Evolutionary conservation across 2,113 vertebrate species (phyloP).

Genomic region (Mustela nigripes): DNA sequence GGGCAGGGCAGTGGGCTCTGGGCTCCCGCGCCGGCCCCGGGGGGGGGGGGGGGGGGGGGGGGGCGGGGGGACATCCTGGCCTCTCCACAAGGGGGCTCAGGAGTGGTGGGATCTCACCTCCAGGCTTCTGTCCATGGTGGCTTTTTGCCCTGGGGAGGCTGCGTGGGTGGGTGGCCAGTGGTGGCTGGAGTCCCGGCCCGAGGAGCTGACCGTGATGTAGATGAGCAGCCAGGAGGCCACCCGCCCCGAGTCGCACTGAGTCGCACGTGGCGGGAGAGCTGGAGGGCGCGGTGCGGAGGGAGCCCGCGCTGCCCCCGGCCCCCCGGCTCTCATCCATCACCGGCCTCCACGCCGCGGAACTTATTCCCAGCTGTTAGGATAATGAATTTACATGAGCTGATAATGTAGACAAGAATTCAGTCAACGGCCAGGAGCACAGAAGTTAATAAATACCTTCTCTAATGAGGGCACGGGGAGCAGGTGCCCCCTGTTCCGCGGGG

Average conservation of each 20-base stretch:
- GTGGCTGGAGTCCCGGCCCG: constrained; percentile 58
- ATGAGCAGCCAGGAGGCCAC: constrained; percentile 31
- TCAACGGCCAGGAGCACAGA: constrained; percentile 77
- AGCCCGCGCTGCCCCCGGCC: not conserved
- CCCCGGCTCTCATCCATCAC: constrained; percentile 45
- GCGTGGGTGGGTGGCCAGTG: constrained; percentile 61
- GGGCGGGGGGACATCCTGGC: constrained; percentile 32
- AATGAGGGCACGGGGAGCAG: constrained; percentile 81
- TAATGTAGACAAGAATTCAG: constrained; percentile 82
- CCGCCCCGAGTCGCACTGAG: not conserved
- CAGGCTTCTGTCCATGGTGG: accelerated
- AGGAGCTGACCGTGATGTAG: not conserved
- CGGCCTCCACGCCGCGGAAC: not conserved
- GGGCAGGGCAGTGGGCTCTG: no score
- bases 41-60: not conserved
- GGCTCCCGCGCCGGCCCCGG: not conserved
- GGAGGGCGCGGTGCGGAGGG: not conserved
- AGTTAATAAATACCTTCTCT: constrained; percentile 85
- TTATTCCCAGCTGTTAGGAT: constrained; percentile 84
- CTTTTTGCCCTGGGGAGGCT: not conserved
- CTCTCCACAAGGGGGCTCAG: not conserved
- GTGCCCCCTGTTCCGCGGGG: constrained; percentile 34
- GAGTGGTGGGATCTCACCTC: not conserved
- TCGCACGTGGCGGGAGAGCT: not conserved
- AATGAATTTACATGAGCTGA: constrained; percentile 87